A percentile compares a stretch with the other conserved stretches of the same genome.
Evolutionary conservation across 2,888 invertebrate genomes (phyloP).

Genomic region (Dasysyrphus tricinctus): DNA sequence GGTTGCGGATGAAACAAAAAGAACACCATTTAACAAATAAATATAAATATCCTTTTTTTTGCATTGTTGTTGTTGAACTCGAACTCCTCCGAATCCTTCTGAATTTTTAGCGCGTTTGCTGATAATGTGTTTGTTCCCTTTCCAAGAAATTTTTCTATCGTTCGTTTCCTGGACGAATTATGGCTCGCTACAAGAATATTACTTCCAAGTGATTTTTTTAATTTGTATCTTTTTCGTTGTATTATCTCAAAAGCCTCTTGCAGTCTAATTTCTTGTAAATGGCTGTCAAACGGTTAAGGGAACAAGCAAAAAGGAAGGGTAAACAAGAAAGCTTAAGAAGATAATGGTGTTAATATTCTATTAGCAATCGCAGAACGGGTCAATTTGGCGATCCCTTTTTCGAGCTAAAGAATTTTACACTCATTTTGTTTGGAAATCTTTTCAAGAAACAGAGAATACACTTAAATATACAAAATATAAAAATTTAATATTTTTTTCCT

Average conservation of each 20-base stretch:
- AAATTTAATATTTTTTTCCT: conserved; percentile 27
- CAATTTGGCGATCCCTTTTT: conserved; percentile 33
- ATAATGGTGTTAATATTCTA: conserved; percentile 73
- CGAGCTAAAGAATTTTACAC: conserved; percentile 8
- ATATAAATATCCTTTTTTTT: conserved; percentile 67
- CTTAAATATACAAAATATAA: conserved; percentile 10
- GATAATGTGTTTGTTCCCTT: conserved; percentile 30
- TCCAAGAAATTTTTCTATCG: background rate
- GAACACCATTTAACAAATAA: conserved; percentile 55
- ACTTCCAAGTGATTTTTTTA: conserved; percentile 56
- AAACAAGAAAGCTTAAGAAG: conserved; percentile 31
- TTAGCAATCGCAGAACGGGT: conserved; percentile 58
- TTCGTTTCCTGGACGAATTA: conserved; percentile 18
- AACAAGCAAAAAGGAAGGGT: background rate
- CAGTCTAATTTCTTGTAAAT: background rate
- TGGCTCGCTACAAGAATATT: conserved; percentile 39
- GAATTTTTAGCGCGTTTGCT: conserved; percentile 11
- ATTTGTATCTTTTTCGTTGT: conserved; percentile 50
- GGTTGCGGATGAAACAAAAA: conserved; percentile 68
- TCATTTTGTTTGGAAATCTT: conserved; percentile 13
- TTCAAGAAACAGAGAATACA: background rate
- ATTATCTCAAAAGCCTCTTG: background rate
- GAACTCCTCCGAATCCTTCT: background rate
- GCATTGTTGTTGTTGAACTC: background rate
- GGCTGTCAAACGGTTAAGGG: conserved; percentile 2